Conservation (phyloP, 2,797 vertebrate genomes). For the Chaetophractus vellerosus region DNA sequence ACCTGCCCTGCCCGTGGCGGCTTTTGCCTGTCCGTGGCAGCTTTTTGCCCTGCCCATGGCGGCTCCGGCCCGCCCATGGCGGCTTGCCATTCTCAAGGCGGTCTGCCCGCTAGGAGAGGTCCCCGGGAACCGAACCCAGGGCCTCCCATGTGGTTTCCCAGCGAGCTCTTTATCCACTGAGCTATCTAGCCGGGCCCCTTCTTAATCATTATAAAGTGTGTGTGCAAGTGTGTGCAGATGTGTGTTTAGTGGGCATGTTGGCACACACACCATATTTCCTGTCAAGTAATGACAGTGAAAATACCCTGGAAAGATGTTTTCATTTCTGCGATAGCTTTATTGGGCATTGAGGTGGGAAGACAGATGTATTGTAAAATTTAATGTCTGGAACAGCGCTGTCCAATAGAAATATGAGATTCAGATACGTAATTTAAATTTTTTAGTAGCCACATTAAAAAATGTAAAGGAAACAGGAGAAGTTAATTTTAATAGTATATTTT, state of each 20-base stretch:
- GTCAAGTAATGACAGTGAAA: not conserved
- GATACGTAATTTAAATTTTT: not conserved
- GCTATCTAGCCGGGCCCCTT: no score
- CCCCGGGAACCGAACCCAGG: no score
- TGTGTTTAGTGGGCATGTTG: not conserved
- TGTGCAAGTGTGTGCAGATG: not conserved
- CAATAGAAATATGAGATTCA: not conserved
- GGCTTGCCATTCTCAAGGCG: no score
- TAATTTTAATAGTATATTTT: slow-evolving; percentile 61
- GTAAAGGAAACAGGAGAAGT: not conserved
- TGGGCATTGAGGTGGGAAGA: not conserved
- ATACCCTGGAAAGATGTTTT: not conserved
- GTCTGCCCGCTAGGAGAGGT: no score
- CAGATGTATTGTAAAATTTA: not conserved
- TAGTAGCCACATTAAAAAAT: slow-evolving; percentile 5
- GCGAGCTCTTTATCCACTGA: no score
- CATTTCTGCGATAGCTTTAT: not conserved
- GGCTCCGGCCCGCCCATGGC: no score
- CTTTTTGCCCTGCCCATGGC: no score
- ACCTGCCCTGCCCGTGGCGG: no score
- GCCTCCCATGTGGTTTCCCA: no score
- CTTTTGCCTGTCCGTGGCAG: no score
- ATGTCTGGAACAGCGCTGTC: not conserved
- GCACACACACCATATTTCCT: not conserved
- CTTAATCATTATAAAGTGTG: not conserved